These are phyloP conservation scores for Hippopotamus amphibius DNA, from an alignment of 2,113 vertebrate species.

Conservation along the genomic window DNA sequence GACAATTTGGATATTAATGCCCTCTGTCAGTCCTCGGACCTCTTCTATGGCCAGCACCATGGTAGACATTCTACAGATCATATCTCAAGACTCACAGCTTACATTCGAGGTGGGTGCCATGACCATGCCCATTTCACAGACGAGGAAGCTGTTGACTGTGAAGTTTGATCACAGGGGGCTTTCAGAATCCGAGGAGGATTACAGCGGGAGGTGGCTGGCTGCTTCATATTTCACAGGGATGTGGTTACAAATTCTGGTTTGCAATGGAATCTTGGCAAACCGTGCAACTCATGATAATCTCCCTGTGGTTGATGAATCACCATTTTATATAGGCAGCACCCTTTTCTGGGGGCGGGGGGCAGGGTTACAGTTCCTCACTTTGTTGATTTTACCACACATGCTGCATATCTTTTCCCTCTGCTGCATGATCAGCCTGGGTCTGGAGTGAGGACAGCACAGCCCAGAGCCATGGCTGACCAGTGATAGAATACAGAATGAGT, in stretches of 20 bases:
- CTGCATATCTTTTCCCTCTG: neutral
- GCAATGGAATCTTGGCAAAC: neutral
- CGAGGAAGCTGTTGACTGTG: neutral
- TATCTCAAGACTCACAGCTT: neutral
- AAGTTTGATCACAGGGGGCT: neutral
- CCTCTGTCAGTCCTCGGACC: neutral
- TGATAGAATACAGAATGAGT: neutral
- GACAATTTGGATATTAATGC: neutral
- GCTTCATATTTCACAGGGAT: neutral
- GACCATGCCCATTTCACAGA: neutral
- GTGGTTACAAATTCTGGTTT: neutral
- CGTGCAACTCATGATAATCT: neutral
- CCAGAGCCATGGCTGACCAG: neutral
- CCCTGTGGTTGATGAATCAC: neutral
- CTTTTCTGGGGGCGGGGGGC: neutral
- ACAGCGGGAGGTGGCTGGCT: neutral
- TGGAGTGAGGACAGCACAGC: neutral
- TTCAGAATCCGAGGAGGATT: neutral
- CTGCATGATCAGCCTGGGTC: neutral
- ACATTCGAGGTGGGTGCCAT: neutral
- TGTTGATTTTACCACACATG: neutral
- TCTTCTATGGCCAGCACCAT: fast-evolving
- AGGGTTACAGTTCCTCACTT: neutral
- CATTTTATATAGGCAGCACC: neutral
- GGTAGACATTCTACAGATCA: neutral